Base-by-base conservation (phyloP, 2,888 invertebrate species). In the Drosophila diplacantha region DNA sequence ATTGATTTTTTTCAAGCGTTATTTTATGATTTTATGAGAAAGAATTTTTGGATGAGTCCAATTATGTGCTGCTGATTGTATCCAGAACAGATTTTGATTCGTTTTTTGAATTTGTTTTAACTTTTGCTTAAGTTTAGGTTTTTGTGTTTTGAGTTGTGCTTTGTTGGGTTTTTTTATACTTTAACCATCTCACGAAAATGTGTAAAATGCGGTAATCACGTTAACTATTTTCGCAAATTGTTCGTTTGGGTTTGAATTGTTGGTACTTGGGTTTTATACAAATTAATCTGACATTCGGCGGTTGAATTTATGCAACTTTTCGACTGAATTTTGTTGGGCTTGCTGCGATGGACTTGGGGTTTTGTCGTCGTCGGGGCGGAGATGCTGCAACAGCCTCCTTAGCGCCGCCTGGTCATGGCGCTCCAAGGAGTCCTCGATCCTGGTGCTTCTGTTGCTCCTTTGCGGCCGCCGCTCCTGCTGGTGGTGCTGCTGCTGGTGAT, bases 221-320 rank as follows among this genome's bases (percentile, higher is more conserved):
- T 47, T 44, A 54, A 69, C 38, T 59, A 56, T 59, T 56, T 56
- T 51, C 61, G 60, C 37, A 56, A 72, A 69, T 43, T 74, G 59
- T 72, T 65, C 46, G 37, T 63, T 31, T 46, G 14, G 46, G 44
- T 35, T 60, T 61, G 18, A 38, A 7, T 39, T 46, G 57, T 43
- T 46, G 59, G 47, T 59, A 61, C 43, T 50, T 34, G 18, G 31
- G 32, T 41, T 55, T 52, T 53, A 74, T 73, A 82, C 68, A 60
- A 79, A 74, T 73, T 77, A 79, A 81, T 85, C 85, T 85, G 85
- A 85, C 86, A 83, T 85, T 84, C 55, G 81, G 69, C 74, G 55
- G 24, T 59, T 47, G 46, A 22, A 58, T 63, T 70, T 68, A 62
- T 51, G 66, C 71, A 72, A 76, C 62, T 68, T 79, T 69, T 58